Conservation (phyloP, 2,888 invertebrate genomes). For the Eupithecia dodoneata region DNA sequence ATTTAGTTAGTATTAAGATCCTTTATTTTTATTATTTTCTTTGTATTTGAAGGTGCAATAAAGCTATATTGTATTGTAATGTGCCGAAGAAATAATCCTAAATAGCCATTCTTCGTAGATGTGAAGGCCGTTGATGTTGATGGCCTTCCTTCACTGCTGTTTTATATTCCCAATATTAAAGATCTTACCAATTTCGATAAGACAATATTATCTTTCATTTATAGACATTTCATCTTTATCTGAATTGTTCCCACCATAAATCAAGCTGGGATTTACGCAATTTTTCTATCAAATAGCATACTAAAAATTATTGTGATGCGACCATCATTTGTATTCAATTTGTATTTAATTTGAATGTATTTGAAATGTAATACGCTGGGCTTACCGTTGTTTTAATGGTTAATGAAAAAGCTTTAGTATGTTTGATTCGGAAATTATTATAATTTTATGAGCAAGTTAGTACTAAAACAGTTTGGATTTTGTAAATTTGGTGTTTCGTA, state of each 20-base stretch:
- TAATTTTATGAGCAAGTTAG: conserved; percentile 5
- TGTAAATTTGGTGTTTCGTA: neutral
- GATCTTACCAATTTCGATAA: neutral
- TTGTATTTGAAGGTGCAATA: too few species aligned
- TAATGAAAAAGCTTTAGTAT: conserved; percentile 29
- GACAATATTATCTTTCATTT: neutral
- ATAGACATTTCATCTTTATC: conserved; percentile 2
- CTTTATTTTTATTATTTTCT: too few species aligned
- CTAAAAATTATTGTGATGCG: neutral
- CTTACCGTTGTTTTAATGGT: conserved; percentile 45
- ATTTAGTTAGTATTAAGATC: too few species aligned
- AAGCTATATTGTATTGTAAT: too few species aligned
- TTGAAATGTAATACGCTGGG: conserved; percentile 27
- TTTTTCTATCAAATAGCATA: conserved; percentile 1
- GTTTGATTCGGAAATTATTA: conserved; percentile 7
- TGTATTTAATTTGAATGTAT: conserved; percentile 23
- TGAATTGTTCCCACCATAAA: neutral
- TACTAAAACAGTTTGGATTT: neutral
- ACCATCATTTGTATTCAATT: neutral
- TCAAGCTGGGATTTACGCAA: conserved; percentile 6
- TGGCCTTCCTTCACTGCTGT: too few species aligned
- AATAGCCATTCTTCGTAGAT: too few species aligned
- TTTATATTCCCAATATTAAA: too few species aligned
- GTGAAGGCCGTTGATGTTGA: too few species aligned
- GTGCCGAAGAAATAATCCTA: too few species aligned